Evolutionary conservation across 92 coral and sea anemone species (phyloP).

Genomic region (Montipora capitata): DNA sequence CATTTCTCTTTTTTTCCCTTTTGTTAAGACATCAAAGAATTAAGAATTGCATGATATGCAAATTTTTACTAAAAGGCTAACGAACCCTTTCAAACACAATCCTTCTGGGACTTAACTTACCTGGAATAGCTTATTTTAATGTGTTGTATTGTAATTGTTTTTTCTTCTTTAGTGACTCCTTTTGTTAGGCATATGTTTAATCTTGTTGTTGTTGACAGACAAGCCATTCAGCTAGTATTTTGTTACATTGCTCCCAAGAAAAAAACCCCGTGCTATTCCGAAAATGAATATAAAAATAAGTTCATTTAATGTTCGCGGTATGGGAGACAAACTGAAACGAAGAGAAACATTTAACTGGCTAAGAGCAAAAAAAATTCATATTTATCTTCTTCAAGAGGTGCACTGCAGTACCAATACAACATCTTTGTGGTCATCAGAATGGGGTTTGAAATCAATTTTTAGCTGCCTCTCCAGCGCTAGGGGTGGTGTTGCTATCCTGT

Average conservation of each 20-base stretch:
- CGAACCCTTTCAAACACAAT: too few species aligned
- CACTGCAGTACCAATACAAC: not conserved
- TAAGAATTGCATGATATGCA: not conserved
- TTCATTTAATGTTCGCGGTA: conserved; percentile 22
- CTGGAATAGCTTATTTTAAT: too few species aligned
- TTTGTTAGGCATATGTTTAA: not conserved
- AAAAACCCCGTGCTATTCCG: not conserved
- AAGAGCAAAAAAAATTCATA: not conserved
- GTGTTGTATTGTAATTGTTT: not conserved
- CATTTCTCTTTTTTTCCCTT: not conserved
- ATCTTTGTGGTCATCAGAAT: not conserved
- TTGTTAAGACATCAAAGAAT: not conserved
- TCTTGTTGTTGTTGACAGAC: not conserved
- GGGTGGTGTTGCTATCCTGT: too few species aligned
- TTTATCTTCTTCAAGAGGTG: conserved; percentile 18
- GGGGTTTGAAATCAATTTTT: too few species aligned
- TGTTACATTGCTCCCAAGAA: too few species aligned
- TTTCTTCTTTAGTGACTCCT: not conserved
- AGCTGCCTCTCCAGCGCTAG: too few species aligned
- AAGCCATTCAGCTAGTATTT: not conserved
- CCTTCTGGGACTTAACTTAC: too few species aligned
- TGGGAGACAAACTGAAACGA: conserved; percentile 9
- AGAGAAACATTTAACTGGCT: not conserved
- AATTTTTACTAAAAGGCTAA: too few species aligned
- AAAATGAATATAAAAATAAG: conserved; percentile 10